phyloP scores from a whole-genome alignment of 2,797 vertebrate species.

The Myiotriccus ornatus region DNA sequence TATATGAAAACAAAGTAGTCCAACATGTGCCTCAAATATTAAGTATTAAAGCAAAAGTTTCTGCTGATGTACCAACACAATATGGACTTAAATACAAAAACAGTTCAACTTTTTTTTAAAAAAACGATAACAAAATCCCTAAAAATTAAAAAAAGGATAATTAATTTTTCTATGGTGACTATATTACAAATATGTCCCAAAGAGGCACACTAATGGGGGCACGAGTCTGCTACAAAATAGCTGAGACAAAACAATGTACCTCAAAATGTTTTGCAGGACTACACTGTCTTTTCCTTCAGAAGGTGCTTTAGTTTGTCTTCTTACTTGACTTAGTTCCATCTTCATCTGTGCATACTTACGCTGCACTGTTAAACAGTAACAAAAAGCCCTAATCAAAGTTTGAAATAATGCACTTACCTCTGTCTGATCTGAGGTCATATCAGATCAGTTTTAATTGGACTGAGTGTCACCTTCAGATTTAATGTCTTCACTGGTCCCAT shows the following conservation, averaged over 20 bases:
- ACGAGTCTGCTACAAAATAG: constrained; percentile 87
- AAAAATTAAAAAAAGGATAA: constrained; percentile 77
- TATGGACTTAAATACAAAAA: constrained; percentile 83
- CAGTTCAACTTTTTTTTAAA: constrained; percentile 71
- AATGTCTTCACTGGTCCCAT: constrained; percentile 95
- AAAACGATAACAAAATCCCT: constrained; percentile 79
- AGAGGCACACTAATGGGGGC: constrained; percentile 82
- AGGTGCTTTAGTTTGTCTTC: constrained; percentile 96
- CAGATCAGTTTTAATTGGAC: constrained; percentile 99
- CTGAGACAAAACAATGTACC: constrained; percentile 97
- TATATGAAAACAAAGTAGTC: constrained; percentile 90
- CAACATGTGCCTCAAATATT: constrained; percentile 83
- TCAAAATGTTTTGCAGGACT: constrained; percentile 97
- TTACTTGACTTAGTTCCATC: constrained; percentile 93
- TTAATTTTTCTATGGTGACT: constrained; percentile 80
- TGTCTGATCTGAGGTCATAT: constrained; percentile 99
- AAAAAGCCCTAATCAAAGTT: constrained; percentile 86
- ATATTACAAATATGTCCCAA: constrained; percentile 80
- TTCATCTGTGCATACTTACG: constrained; percentile 99
- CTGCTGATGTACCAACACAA: constrained; percentile 81
- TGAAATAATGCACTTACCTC: constrained; percentile 87
- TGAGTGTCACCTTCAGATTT: constrained; percentile 99
- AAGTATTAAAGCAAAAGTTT: constrained; percentile 80
- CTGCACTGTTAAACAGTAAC: constrained; percentile 96
- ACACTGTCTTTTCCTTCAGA: constrained; percentile 99